These are phyloP conservation scores for Aphis gossypii DNA, from an alignment of 1,140 invertebrate species.

Conservation along the genomic window DNA sequence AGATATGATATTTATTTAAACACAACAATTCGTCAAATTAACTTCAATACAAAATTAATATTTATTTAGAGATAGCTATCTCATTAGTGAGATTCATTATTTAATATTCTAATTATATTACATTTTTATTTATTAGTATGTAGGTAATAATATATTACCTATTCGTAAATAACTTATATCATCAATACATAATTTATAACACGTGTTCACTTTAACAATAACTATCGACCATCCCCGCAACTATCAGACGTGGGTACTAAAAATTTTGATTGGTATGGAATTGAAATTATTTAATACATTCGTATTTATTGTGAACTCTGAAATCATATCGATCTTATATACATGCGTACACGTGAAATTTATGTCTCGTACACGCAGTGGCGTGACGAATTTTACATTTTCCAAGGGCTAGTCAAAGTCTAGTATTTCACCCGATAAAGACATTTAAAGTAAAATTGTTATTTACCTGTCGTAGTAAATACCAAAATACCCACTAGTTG, in stretches of 20 bases:
- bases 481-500: background rate
- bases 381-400: background rate
- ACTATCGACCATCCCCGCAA: background rate
- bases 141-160: too few species aligned
- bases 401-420: background rate
- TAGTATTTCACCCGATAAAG: background rate
- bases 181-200: background rate
- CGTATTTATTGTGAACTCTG: background rate
- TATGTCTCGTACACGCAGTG: background rate
- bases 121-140: background rate
- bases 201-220: background rate
- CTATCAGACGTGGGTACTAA: background rate
- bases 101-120: background rate
- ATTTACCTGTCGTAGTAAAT: too few species aligned
- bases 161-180: too few species aligned
- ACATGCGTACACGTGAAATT: background rate
- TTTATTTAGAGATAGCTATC: too few species aligned
- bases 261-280: background rate
- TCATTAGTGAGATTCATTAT: background rate
- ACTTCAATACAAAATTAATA: background rate
- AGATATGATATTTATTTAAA: too few species aligned
- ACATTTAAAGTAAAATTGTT: background rate
- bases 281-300: background rate
- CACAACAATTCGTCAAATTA: background rate
- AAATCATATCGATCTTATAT: background rate